Base-by-base conservation (phyloP, 1,140 invertebrate genomes). In the Dryas iulia region DNA sequence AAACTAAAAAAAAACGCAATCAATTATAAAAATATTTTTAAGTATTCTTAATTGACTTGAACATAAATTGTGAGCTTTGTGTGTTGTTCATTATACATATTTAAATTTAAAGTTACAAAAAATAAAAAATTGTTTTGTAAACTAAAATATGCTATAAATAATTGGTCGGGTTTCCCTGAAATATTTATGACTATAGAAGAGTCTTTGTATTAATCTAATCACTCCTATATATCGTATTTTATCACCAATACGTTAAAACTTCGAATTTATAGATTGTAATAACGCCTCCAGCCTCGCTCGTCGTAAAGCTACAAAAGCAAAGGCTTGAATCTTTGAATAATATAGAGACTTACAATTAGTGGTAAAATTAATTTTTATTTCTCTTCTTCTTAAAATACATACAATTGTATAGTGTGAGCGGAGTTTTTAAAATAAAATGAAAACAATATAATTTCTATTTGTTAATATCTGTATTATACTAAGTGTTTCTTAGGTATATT, bases 221-320 rank as follows among this genome's bases (percentile, higher is more conserved):
- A 28, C 52, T 63, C 18, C 8, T 47, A 63, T 73, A 72, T 74
- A 77, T 79, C 52, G 62, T 76, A 57, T 79, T 79, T 85, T 83
- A 82, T 79, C 79, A 82, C 69, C 66, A 70, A 72, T 69, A 79
- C 63, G 81, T 75, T 79, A 87, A 81, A 77, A 78, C 66, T 74
- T 78, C 72, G 66, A 71, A 74, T 82, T 80, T 80, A 83, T 81
- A 60, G 70, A 70, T 65, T 62, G 65, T 68, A 65, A 64, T 39
- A 65, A 57, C 21, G 59, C 33, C 59, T 35, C 54, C n/a, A 30
- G 39, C 18, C 31, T 69, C 11, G 30, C 56, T 28, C 39, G 59
- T 61, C 58, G 31, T 68, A 68, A 68, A 56, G 25, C 59, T 35
- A 68, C 59, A 68, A 68, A 61, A 30, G 56, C 35, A 5, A 47